Base-by-base conservation (phyloP, 2,113 vertebrate species). In the Sylvilagus bachmani region DNA sequence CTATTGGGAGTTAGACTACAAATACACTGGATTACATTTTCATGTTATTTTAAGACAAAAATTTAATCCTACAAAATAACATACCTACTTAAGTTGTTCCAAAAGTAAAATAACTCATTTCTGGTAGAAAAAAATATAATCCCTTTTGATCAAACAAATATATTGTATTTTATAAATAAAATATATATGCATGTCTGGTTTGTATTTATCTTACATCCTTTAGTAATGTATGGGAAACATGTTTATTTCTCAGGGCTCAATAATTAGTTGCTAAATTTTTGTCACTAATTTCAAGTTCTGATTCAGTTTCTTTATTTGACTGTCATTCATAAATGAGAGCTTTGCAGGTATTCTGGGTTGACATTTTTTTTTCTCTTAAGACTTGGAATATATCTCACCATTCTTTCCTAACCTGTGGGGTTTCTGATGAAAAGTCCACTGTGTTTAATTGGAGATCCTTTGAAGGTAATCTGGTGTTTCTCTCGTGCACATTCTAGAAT, bases 91-190 rank as follows among this genome's bases (percentile, higher is more conserved):
- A 82, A 38, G 19, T 44, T 19, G 70, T 64, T 36, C n/a, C 11
- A 44, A 38, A 11, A 87, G 12, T 44, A 22, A 77, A 75, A 17
- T 58, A 58, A 58, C 55, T 58, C 55, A 16, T 58, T 58, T 17
- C 55, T 58, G 55, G 2, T 58, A 61, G 81, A 69, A 25, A 73
- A 86, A 82, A 78, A 67, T 33, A 22, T 31, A 51, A 14, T 87
- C 91, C 27, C 17, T 67, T 88, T 73, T 74, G 31, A 29, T 31
- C 19, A 85, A 93, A 8, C 19, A 85, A 93, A 8, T 55, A n/a
- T 83, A 16, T 49, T 92, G 80, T 29, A 79, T 33, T 85, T 95
- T 84, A 73, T 79, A 84, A 73, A 51, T 36, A 79, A 69, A 90
- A 77, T 44, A 31, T 33, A 13, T 16, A 69, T 58, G 55, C 2